Conservation (phyloP, 2,797 vertebrate species). For the Premnoplex brunnescens region DNA sequence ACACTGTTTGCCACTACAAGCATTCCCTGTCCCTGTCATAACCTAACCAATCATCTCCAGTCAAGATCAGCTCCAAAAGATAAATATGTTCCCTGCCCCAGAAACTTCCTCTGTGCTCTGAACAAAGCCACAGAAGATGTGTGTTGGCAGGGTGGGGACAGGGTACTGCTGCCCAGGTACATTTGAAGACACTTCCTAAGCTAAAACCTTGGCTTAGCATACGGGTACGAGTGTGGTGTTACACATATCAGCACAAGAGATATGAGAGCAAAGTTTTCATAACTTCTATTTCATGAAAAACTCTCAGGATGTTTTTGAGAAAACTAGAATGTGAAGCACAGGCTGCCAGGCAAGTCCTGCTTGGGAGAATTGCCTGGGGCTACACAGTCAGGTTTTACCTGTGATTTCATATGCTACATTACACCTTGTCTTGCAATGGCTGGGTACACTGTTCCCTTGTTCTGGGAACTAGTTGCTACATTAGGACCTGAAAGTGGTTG, state of each 20-base stretch:
- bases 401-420: not conserved
- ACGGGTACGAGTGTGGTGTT: fast-evolving
- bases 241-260: not conserved
- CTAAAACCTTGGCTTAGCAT: not conserved
- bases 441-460: not conserved
- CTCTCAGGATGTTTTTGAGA: not conserved
- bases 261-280: not conserved
- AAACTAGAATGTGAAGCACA: not conserved
- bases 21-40: not conserved
- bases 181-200: not conserved
- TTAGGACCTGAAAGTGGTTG: not conserved
- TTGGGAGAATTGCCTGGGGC: not conserved
- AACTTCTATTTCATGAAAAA: not conserved
- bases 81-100: not conserved
- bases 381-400: not conserved
- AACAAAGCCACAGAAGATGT: not conserved
- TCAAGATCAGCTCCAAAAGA: not conserved
- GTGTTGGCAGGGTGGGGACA: not conserved
- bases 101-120: not conserved
- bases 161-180: not conserved
- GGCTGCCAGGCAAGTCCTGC: not conserved
- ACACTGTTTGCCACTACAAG: not conserved
- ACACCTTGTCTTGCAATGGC: not conserved
- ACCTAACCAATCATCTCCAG: not conserved
- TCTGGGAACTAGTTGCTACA: not conserved